A percentile compares a stretch with the other conserved stretches of the same genome.
Conservation (phyloP, 2,113 vertebrate species). For the Labeo catla region DNA sequence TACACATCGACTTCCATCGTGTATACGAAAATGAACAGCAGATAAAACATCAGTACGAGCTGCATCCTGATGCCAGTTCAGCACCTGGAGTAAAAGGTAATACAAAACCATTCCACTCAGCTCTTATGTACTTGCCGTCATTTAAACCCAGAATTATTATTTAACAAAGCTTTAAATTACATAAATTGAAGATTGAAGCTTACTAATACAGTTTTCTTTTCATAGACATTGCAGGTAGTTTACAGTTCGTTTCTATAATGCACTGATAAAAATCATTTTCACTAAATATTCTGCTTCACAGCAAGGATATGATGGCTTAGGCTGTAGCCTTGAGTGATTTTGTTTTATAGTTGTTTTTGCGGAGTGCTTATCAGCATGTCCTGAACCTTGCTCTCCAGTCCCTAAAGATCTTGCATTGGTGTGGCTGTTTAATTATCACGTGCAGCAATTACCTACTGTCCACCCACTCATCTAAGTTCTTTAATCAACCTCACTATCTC, state of each 20-base stretch:
- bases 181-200: background rate
- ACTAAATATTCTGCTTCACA: background rate
- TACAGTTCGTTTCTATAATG: background rate
- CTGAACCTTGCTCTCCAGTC: conserved; percentile 72
- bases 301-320: conserved; percentile 1
- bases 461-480: conserved; percentile 34
- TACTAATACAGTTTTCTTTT: too few relatives aligned
- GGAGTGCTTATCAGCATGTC: conserved; percentile 68
- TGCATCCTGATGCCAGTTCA: conserved; percentile 17
- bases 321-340: conserved; percentile 62
- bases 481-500: conserved; percentile 38
- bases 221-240: background rate
- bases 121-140: background rate
- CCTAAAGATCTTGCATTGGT: conserved; percentile 49
- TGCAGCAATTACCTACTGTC: conserved; percentile 48
- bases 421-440: conserved; percentile 51
- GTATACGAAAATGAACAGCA: conserved; percentile 2
- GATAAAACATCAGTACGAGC: conserved; percentile 17
- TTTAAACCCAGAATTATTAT: background rate
- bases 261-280: background rate
- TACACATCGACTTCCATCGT: background rate
- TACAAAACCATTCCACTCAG: background rate
- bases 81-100: conserved; percentile 30
- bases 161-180: background rate
- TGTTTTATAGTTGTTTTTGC: conserved; percentile 43